phyloP scores from a whole-genome alignment of 2,113 vertebrate species.

The Budorcas taxicolor region DNA sequence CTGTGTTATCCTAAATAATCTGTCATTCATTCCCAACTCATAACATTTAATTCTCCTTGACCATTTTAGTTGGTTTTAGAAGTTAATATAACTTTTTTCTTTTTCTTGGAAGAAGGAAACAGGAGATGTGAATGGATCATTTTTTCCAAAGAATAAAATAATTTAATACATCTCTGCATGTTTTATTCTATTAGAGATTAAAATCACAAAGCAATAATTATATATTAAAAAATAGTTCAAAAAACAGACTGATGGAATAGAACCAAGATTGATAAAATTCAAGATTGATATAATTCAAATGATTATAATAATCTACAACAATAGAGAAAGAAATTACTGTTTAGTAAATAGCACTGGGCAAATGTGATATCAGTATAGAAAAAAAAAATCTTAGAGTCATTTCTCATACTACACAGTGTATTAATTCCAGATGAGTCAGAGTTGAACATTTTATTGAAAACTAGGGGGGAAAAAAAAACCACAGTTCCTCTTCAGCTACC shows the following conservation, averaged over 20 bases:
- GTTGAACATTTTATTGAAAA: conserved; percentile 26
- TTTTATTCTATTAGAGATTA: conserved; percentile 16
- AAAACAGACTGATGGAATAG: neutral
- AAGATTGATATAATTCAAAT: neutral
- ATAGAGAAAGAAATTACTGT: conserved; percentile 35
- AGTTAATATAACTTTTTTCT: neutral
- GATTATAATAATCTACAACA: neutral
- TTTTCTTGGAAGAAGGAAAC: neutral
- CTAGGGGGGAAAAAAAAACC: neutral
- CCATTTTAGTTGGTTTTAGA: neutral
- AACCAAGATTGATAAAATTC: neutral
- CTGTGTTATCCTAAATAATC: neutral
- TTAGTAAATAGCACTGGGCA: neutral
- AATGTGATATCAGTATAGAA: neutral
- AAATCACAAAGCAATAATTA: conserved; percentile 40
- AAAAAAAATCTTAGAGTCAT: neutral
- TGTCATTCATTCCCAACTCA: neutral
- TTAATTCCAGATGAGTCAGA: neutral
- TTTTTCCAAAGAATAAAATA: neutral
- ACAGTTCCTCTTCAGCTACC: neutral
- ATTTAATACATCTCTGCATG: neutral
- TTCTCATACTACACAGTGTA: neutral
- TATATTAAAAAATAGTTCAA: neutral
- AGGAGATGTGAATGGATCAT: neutral
- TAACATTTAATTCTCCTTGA: neutral